These are phyloP conservation scores for Glandiceps talaboti DNA, from an alignment of 53 echinoderm and acorn worm species.

Conservation along the genomic window DNA sequence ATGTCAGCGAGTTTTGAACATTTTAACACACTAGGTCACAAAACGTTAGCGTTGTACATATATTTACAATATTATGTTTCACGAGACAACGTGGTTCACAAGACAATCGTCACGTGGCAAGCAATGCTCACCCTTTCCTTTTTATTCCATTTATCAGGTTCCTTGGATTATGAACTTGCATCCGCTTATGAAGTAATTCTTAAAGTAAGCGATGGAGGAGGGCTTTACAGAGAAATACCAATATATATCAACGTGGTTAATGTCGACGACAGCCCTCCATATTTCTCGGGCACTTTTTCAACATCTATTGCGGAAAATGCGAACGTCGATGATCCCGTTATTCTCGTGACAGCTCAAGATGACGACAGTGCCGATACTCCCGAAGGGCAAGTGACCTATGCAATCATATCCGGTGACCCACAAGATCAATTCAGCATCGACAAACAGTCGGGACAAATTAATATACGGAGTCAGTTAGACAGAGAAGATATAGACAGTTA, in stretches of 20 bases:
- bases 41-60: no score
- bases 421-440: neutral
- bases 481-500: neutral
- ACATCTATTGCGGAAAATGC: neutral
- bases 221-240: neutral
- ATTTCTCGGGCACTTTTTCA: neutral
- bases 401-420: neutral
- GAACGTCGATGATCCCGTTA: neutral
- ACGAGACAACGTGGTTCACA: no score
- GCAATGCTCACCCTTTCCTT: no score
- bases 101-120: no score
- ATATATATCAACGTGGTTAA: neutral
- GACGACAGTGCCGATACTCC: neutral
- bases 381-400: neutral
- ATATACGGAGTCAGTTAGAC: neutral
- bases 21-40: no score
- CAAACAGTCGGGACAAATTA: neutral
- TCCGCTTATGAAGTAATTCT: neutral
- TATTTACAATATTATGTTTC: no score
- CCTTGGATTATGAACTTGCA: neutral
- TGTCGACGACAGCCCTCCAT: neutral
- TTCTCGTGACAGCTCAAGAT: neutral
- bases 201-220: neutral
- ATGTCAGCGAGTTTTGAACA: no score
- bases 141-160: neutral